Percentiles rank a stretch among this genome's conserved stretches.
phyloP scores from a whole-genome alignment of 2,888 invertebrate genomes.

The Pecten maximus region DNA sequence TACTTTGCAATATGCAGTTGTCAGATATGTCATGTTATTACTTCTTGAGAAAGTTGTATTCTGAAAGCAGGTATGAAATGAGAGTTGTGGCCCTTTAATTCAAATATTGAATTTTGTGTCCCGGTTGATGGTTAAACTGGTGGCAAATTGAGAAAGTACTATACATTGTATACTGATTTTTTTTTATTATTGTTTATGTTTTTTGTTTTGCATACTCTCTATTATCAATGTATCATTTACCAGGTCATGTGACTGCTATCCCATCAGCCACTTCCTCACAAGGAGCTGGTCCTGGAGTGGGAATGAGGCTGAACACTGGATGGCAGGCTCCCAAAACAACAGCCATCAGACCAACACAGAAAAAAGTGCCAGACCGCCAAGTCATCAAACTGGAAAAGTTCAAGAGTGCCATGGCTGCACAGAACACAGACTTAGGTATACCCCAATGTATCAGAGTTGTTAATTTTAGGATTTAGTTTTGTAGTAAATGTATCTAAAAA shows the following conservation, averaged over 20 bases:
- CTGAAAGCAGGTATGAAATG: too few relatives aligned
- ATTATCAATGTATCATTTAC: not conserved
- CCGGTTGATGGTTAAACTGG: too few relatives aligned
- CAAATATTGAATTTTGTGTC: too few relatives aligned
- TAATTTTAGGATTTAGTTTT: not conserved
- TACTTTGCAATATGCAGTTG: too few relatives aligned
- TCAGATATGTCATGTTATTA: too few relatives aligned
- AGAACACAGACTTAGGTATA: conserved; percentile 88
- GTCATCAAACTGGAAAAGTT: conserved; percentile 92
- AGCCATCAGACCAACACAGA: conserved; percentile 70
- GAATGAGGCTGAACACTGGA: conserved; percentile 77
- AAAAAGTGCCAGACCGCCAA: conserved; percentile 81
- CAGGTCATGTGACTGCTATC: conserved; percentile 54
- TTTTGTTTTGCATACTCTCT: too few relatives aligned
- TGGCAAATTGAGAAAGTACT: too few relatives aligned
- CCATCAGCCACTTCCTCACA: conserved; percentile 59
- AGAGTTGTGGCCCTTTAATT: too few relatives aligned
- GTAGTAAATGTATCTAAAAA: too few relatives aligned
- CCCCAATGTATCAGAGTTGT: not conserved
- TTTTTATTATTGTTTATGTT: not conserved
- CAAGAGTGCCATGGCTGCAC: conserved; percentile 89
- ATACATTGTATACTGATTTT: too few relatives aligned
- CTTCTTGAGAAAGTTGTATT: too few relatives aligned
- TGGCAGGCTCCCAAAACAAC: conserved; percentile 75
- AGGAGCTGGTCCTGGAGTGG: conserved; percentile 81